Conservation (phyloP, 2,113 vertebrate species). For the Uria aalge region DNA sequence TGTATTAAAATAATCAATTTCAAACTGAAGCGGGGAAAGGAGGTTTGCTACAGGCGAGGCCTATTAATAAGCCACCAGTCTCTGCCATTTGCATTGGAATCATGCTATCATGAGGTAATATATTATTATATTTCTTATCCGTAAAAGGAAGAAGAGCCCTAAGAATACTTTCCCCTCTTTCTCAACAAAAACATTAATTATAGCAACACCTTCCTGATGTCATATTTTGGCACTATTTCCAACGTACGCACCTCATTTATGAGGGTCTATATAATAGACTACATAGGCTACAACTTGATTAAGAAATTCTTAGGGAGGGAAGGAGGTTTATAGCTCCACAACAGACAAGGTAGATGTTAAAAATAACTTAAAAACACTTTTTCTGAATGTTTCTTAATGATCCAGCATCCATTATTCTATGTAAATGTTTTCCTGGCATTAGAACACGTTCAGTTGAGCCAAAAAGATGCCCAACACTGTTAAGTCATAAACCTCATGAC, state of each 20-base stretch:
- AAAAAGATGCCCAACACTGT: not conserved
- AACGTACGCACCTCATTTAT: not conserved
- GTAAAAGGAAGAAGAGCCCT: conserved; percentile 21
- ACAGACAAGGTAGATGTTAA: not conserved
- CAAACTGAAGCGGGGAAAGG: conserved; percentile 81
- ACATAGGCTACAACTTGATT: not conserved
- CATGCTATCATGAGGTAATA: conserved; percentile 70
- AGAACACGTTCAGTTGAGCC: not conserved
- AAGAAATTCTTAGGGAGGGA: not conserved
- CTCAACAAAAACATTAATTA: conserved; percentile 21
- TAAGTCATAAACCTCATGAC: not conserved
- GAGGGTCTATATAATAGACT: not conserved
- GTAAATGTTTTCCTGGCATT: not conserved
- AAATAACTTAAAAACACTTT: not conserved
- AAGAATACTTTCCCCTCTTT: not conserved
- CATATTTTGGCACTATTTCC: not conserved
- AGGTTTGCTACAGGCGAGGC: conserved; percentile 75
- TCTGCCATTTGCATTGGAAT: conserved; percentile 77
- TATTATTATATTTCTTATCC: conserved; percentile 69
- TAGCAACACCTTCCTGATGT: not conserved
- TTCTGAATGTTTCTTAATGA: not conserved
- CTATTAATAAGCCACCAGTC: conserved; percentile 80
- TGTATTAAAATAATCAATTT: conserved; percentile 99
- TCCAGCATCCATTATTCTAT: not conserved
- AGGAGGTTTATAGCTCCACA: not conserved